phyloP scores from a whole-genome alignment of 2,888 invertebrate genomes.

The Alviniconcha strummeri region DNA sequence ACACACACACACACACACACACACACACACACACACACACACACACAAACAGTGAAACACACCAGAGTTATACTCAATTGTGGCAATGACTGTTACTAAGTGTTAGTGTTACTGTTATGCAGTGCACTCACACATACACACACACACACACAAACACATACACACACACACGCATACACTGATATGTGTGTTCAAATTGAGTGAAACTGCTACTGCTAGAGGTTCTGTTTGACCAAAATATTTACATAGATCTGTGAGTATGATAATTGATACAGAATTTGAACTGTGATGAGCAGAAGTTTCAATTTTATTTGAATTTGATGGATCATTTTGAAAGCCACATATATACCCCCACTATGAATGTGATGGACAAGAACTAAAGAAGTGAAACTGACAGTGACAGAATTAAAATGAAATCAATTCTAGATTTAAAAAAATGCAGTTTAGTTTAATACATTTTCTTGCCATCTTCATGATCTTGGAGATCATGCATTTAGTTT shows the following conservation, averaged over 20 bases:
- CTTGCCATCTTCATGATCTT: too few relatives aligned
- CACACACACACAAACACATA: slow-evolving; percentile 6
- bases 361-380: too few relatives aligned
- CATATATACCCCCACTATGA: too few relatives aligned
- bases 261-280: too few relatives aligned
- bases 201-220: neutral
- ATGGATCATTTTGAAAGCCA: neutral
- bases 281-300: too few relatives aligned
- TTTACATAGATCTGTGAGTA: neutral
- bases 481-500: too few relatives aligned
- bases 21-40: neutral
- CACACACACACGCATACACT: neutral
- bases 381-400: too few relatives aligned
- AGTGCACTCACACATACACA: neutral
- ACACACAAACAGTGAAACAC: neutral
- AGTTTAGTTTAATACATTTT: too few relatives aligned
- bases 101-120: neutral
- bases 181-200: neutral
- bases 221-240: neutral
- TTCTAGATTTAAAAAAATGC: too few relatives aligned
- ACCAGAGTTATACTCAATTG: neutral
- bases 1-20: neutral
- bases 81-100: neutral
- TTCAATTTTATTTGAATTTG: neutral
- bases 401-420: too few relatives aligned